These are phyloP conservation scores for Hydropotes inermis DNA, from an alignment of 2,113 vertebrate species.

Conservation along the genomic window DNA sequence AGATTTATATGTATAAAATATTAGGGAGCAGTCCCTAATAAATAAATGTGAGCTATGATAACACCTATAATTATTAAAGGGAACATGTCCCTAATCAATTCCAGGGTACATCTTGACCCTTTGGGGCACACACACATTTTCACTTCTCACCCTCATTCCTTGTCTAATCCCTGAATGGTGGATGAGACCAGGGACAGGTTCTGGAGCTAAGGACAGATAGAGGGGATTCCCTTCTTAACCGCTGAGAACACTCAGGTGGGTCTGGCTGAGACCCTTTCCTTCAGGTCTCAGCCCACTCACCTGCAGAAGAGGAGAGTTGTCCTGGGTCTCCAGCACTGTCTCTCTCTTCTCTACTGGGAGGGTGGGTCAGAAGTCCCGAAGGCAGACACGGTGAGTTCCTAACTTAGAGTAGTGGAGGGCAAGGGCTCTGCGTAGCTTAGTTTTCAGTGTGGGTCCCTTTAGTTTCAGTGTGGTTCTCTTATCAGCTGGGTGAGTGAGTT, in stretches of 20 bases:
- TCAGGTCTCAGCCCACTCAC: not conserved
- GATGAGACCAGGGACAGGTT: not conserved
- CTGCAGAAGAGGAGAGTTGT: not conserved
- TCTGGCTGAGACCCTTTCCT: not conserved
- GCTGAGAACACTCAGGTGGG: not conserved
- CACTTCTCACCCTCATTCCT: not conserved
- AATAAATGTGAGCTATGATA: not conserved
- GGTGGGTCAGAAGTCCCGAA: not conserved
- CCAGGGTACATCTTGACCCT: not conserved
- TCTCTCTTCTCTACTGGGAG: not conserved
- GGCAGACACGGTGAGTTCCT: not conserved
- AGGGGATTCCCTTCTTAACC: not conserved
- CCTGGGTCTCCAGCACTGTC: rapidly evolving
- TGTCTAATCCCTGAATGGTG: not conserved
- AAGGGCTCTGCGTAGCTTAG: not conserved
- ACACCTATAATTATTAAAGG: not conserved
- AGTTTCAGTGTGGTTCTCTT: not conserved
- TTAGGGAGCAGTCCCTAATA: not conserved
- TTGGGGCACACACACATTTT: not conserved
- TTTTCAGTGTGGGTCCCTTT: not conserved
- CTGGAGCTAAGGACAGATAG: not conserved
- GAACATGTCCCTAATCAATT: not conserved
- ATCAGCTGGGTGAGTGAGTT: not conserved
- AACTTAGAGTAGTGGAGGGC: not conserved
- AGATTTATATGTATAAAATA: not conserved